Conservation (phyloP, 2,113 vertebrate species). For the Corvus cornix region DNA sequence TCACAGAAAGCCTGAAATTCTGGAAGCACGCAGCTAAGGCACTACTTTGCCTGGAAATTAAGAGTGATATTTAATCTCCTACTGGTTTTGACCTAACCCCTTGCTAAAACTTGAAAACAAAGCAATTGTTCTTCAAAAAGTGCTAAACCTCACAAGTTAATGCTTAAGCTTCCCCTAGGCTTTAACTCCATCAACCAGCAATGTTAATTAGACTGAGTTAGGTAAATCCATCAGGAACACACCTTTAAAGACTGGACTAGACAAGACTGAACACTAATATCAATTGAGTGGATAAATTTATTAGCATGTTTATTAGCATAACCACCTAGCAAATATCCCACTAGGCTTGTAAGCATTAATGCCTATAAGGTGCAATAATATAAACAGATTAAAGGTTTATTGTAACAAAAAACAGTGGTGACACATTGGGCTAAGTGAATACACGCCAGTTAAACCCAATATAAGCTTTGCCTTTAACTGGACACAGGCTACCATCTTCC, state of each 20-base stretch:
- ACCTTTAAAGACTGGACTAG: neutral
- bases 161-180: neutral
- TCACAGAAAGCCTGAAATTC: neutral
- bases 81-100: neutral
- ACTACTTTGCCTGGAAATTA: neutral
- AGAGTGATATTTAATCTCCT: neutral
- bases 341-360: neutral
- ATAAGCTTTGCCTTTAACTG: neutral
- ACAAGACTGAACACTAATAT: neutral
- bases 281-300: constrained; percentile 2
- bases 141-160: neutral
- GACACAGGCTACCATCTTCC: neutral
- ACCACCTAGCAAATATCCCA: neutral
- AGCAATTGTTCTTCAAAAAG: neutral
- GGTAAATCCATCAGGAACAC: constrained; percentile 15
- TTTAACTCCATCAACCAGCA: neutral
- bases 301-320: neutral
- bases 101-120: neutral
- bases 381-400: neutral
- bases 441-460: neutral
- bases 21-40: neutral
- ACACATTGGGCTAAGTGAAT: neutral
- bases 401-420: neutral
- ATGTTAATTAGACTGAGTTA: neutral
- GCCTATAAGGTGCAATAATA: neutral